A percentile compares a stretch with the other conserved stretches of the same genome.
Conservation (phyloP, 1,140 invertebrate genomes). For the Rhagoletis pomonella region DNA sequence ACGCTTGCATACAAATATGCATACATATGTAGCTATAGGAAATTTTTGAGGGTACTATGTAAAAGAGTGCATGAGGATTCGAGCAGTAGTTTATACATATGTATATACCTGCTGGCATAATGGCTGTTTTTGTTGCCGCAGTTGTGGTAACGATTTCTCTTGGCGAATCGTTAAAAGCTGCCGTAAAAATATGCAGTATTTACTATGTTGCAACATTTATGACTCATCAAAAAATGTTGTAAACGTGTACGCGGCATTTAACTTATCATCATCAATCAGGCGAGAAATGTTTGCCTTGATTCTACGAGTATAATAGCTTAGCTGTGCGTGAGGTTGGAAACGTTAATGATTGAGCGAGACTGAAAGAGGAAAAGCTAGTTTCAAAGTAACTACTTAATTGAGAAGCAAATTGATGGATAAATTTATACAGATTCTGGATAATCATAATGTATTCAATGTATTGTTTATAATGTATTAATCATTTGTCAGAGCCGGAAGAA, state of each 20-base stretch:
- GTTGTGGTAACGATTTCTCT: not conserved
- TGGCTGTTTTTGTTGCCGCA: not conserved
- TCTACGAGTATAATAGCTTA: not conserved
- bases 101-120: too few species aligned
- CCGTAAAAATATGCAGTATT: not conserved
- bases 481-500: too few species aligned
- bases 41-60: not conserved
- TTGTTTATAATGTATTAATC: too few species aligned
- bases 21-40: not conserved
- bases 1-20: not conserved
- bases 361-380: too few species aligned
- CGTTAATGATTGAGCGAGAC: not conserved
- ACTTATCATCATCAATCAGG: constrained; percentile 16
- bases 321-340: not conserved
- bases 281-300: constrained; percentile 11
- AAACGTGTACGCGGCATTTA: not conserved
- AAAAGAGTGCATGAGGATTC: not conserved
- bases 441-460: too few species aligned
- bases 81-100: not conserved
- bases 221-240: constrained; percentile 23
- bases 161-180: not conserved
- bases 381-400: too few species aligned
- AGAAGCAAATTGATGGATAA: too few species aligned
- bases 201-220: constrained; percentile 34
- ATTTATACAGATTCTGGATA: too few species aligned